A percentile compares a stretch with the other conserved stretches of the same genome.
Conservation (phyloP, 1,140 invertebrate species). For the Eriosoma lanigerum region DNA sequence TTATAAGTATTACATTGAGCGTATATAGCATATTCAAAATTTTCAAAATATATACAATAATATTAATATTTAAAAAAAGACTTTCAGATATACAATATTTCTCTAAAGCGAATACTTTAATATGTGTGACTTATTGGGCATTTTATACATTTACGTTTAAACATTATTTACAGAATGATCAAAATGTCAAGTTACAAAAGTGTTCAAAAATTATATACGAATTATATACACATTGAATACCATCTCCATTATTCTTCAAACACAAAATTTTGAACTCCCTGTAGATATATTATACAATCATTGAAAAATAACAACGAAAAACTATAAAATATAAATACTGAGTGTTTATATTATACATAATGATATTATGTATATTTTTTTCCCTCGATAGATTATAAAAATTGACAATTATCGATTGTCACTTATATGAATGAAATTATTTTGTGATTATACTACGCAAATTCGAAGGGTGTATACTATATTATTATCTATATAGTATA, state of each 20-base stretch:
- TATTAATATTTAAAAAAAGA: no score
- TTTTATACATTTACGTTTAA: no score
- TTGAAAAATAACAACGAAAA: neutral
- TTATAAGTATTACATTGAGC: no score
- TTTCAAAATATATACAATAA: no score
- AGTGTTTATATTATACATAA: neutral
- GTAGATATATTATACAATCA: no score
- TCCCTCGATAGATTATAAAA: neutral
- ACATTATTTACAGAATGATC: no score
- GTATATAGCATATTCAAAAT: no score
- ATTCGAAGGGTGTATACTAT: neutral
- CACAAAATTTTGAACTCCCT: no score
- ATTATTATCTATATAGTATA: neutral
- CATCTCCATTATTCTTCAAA: neutral
- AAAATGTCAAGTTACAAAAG: no score
- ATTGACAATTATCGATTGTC: neutral
- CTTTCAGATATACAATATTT: no score
- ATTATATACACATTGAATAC: neutral
- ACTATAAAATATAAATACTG: neutral
- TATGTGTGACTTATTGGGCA: no score
- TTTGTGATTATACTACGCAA: constrained; percentile 24
- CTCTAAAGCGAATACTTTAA: no score
- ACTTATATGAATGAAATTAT: constrained; percentile 7
- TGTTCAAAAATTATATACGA: neutral
- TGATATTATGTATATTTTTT: neutral